phyloP scores from a whole-genome alignment of 2,888 invertebrate species.

The Leistus spinibarbis region DNA sequence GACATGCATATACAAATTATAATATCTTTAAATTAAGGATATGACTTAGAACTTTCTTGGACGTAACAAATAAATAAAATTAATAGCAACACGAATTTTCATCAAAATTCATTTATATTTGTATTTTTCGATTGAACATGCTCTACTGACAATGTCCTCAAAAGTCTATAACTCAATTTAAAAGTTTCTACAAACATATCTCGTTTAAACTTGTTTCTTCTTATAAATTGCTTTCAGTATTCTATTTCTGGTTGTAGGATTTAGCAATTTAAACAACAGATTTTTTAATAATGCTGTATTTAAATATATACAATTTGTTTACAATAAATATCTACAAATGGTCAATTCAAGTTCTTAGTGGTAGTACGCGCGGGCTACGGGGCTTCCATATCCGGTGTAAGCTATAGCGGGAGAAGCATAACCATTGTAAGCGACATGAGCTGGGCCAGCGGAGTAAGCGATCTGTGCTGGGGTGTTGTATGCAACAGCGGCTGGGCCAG shows the following conservation, averaged over 20 bases:
- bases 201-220: conserved; percentile 19
- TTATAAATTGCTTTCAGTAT: not conserved
- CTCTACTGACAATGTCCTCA: not conserved
- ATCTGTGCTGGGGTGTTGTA: not conserved
- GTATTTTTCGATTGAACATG: conserved; percentile 7
- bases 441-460: conserved; percentile 3
- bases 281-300: not conserved
- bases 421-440: conserved; percentile 7
- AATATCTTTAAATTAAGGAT: too few species aligned
- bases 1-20: not conserved
- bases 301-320: not conserved
- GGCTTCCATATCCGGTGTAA: conserved; percentile 46
- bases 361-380: conserved; percentile 39
- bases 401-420: conserved; percentile 15
- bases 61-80: too few species aligned
- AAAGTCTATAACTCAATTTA: conserved; percentile 23
- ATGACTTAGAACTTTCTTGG: too few species aligned
- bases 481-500: conserved; percentile 37
- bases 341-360: not conserved
- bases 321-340: not conserved
- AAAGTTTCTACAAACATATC: conserved; percentile 26
- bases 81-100: too few species aligned
- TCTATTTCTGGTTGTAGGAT: not conserved
- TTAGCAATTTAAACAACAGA: not conserved
- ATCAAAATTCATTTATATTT: conserved; percentile 26